Evolutionary conservation across 2,113 vertebrate genomes (phyloP), one percentile per base, ranked within the genome.

Genomic region (Pampusana beccarii): DNA sequence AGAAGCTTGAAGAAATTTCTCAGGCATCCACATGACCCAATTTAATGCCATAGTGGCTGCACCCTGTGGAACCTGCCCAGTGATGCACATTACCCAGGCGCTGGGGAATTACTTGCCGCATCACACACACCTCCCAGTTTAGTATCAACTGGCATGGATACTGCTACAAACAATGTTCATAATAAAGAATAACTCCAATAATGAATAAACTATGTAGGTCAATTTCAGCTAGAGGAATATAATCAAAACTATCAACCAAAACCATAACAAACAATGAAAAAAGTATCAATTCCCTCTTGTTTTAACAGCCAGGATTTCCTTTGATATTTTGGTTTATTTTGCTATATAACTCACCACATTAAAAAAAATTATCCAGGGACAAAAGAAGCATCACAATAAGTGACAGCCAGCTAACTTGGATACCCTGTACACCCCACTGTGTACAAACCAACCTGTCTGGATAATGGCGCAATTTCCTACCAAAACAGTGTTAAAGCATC

Each of bases 401-500:
- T 44, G 77, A 34, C 51, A 88, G 71, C 36, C 88, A 70, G 80
- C 83, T 84, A 79, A 67, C 65, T 17, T 0, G 73, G 70, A n/a
- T 1, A 70, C 16, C 70, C 14, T 4, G 16, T 0, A 34, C 67
- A 17, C 11, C 58, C 54, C 6, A 29, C 56, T 7, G 56, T 0
- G 12, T 28, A 40, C 69, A 74, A 53, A 36, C 16, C 86, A 86
- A 74, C 75, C 54, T 29, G 54, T 9, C 71, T 33, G 64, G 16
- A 25, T 3, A 28, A 71, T 0, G 5, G 0, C 36, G 80, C 36
- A 10, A n/a, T 62, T 70, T 33, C 79, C 50, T 44, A 11, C 48
- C 2, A 6, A 29, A 61, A 50, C 0, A 14, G 14, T 0, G 12
- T 1, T 4, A 65, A 29, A 60, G 42, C 23, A 17, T 36, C 13